Percentiles rank a stretch among this genome's conserved stretches.
phyloP scores from a whole-genome alignment of 2,888 invertebrate genomes.

The Drosophila kuntzei region DNA sequence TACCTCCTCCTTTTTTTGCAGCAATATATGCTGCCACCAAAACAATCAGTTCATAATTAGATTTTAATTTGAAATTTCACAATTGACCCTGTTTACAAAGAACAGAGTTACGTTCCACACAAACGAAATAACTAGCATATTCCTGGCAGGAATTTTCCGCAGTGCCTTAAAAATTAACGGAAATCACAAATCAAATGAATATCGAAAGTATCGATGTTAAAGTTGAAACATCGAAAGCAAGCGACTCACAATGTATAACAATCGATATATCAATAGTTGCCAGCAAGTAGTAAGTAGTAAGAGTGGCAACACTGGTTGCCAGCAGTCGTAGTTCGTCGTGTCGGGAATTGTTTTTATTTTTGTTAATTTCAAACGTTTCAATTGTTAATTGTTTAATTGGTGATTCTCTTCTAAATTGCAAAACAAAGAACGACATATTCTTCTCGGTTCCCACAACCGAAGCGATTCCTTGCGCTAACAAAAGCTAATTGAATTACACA shows the following conservation, averaged over 20 bases:
- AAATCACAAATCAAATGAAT: not conserved
- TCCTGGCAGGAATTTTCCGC: too few relatives aligned
- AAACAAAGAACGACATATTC: conserved; percentile 23
- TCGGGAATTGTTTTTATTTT: conserved; percentile 75
- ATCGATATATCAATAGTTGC: conserved; percentile 30
- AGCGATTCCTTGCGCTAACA: conserved; percentile 54
- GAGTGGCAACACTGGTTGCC: too few relatives aligned
- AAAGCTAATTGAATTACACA: conserved; percentile 71
- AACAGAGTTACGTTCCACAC: too few relatives aligned
- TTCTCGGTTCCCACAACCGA: conserved; percentile 49
- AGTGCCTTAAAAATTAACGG: not conserved
- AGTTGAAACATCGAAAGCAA: conserved; percentile 11
- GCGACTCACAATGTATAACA: not conserved
- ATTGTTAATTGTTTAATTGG: conserved; percentile 57
- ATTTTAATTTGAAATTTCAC: too few relatives aligned
- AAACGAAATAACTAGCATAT: too few relatives aligned
- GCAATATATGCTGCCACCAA: too few relatives aligned
- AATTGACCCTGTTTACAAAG: too few relatives aligned
- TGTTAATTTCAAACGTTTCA: conserved; percentile 57
- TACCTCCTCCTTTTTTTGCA: too few relatives aligned
- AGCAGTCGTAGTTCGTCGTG: conserved; percentile 72
- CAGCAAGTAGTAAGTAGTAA: too few relatives aligned
- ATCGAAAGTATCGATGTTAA: conserved; percentile 1
- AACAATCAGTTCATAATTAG: too few relatives aligned
- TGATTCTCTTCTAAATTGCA: conserved; percentile 56